These are phyloP conservation scores for Campaea margaritaria DNA, from an alignment of 2,888 invertebrate genomes.

Conservation along the genomic window DNA sequence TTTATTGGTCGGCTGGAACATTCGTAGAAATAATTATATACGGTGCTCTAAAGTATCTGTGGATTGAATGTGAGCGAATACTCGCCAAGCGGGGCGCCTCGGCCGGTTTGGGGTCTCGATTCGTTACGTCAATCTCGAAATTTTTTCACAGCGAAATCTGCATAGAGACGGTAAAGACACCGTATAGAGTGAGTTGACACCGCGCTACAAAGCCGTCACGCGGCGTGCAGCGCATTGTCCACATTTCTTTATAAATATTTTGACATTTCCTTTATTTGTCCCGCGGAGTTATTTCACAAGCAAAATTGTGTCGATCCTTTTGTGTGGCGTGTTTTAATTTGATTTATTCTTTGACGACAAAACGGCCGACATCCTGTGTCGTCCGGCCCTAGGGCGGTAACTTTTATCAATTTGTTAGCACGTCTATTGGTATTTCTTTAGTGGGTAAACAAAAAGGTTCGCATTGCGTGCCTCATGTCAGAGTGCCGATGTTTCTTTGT, in stretches of 20 bases:
- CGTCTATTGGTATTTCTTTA: constrained; percentile 70
- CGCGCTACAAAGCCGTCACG: constrained; percentile 74
- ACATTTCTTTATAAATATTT: constrained; percentile 84
- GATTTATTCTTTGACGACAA: constrained; percentile 81
- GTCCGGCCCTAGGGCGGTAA: constrained; percentile 60
- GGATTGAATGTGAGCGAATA: constrained; percentile 62
- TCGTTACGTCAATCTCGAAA: constrained; percentile 82
- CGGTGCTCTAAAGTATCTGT: constrained; percentile 76
- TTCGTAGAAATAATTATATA: constrained; percentile 82
- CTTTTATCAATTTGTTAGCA: constrained; percentile 81
- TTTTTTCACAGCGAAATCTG: constrained; percentile 78
- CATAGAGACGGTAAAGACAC: constrained; percentile 53
- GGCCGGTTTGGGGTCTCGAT: constrained; percentile 60
- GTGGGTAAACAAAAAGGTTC: constrained; percentile 70
- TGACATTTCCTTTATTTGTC: constrained; percentile 82
- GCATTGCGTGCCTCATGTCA: constrained; percentile 56
- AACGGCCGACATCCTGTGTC: constrained; percentile 76
- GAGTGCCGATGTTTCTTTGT: constrained; percentile 54
- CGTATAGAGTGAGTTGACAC: constrained; percentile 76
- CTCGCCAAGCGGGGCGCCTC: constrained; percentile 74
- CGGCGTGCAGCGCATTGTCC: constrained; percentile 73
- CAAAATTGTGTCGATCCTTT: constrained; percentile 79
- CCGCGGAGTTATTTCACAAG: constrained; percentile 77
- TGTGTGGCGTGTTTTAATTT: constrained; percentile 80
- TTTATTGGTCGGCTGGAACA: constrained; percentile 70